Conservation (phyloP, 2,888 invertebrate species). For the Luffia ferchaultella region DNA sequence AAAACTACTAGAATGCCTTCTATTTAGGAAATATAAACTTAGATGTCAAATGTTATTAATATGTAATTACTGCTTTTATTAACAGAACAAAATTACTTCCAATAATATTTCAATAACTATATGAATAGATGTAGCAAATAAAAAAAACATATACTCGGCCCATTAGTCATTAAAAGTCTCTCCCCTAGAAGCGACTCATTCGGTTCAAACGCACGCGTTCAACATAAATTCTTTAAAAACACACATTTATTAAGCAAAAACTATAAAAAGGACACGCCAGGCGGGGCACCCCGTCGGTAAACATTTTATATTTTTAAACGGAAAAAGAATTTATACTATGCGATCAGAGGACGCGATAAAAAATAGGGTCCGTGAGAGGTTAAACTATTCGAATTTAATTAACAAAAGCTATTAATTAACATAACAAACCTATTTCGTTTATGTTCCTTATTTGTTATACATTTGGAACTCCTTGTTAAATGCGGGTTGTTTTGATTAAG, state of each 20-base stretch:
- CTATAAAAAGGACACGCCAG: constrained; percentile 17
- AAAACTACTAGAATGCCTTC: no score
- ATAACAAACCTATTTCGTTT: no score
- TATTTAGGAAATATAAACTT: no score
- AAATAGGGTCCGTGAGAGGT: neutral
- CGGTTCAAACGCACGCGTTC: constrained; percentile 19
- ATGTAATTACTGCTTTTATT: no score
- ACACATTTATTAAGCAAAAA: constrained; percentile 39
- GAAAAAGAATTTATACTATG: neutral
- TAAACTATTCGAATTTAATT: neutral
- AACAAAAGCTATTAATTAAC: neutral
- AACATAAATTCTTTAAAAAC: constrained; percentile 52
- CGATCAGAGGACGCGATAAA: neutral
- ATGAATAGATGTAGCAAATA: no score
- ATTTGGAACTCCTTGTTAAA: no score
- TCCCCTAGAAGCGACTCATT: neutral
- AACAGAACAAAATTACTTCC: no score
- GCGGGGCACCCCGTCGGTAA: neutral
- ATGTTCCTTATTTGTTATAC: no score
- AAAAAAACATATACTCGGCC: no score
- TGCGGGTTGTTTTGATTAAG: no score
- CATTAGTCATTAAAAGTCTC: neutral
- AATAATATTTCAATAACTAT: no score
- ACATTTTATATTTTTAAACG: neutral
- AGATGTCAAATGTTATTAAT: no score